phyloP scores from a whole-genome alignment of 2,113 vertebrate species.

The Sylvietta virens region DNA sequence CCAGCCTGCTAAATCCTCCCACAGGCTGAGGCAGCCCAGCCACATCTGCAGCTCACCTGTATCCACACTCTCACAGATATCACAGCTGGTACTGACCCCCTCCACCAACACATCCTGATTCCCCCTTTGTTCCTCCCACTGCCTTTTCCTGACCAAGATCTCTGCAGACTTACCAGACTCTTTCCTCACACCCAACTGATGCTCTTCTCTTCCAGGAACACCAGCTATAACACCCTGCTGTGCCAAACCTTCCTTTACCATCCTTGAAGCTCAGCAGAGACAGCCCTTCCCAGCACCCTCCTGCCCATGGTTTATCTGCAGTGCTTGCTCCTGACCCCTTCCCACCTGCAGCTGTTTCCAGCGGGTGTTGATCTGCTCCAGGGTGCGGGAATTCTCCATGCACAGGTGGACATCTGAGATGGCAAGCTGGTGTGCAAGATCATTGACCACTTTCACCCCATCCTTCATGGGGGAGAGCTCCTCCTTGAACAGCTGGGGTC shows the following conservation, averaged over 20 bases:
- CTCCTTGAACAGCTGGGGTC: constrained; percentile 89
- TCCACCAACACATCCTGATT: not conserved
- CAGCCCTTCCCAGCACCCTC: not conserved
- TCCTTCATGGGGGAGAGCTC: constrained; percentile 91
- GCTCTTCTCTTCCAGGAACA: not conserved
- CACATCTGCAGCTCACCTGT: not conserved
- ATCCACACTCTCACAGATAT: not conserved
- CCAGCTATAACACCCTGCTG: not conserved
- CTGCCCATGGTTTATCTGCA: not conserved
- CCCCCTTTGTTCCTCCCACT: not conserved
- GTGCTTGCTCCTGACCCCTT: not conserved
- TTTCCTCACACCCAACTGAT: not conserved
- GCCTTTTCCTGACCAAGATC: not conserved
- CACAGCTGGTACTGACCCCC: not conserved
- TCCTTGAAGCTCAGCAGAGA: not conserved
- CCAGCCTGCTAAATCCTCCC: not conserved
- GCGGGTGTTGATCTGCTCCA: constrained; percentile 92
- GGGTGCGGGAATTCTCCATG: constrained; percentile 87
- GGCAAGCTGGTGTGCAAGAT: constrained; percentile 94
- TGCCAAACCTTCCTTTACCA: not conserved
- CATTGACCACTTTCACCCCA: constrained; percentile 91
- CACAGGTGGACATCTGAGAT: constrained; percentile 95
- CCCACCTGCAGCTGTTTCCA: constrained; percentile 97
- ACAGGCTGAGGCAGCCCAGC: not conserved
- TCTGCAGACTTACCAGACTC: not conserved